Evolutionary conservation across 2,797 vertebrate species (phyloP), one percentile per base, ranked within the genome.

Genomic region (Heterohyrax brucei): DNA sequence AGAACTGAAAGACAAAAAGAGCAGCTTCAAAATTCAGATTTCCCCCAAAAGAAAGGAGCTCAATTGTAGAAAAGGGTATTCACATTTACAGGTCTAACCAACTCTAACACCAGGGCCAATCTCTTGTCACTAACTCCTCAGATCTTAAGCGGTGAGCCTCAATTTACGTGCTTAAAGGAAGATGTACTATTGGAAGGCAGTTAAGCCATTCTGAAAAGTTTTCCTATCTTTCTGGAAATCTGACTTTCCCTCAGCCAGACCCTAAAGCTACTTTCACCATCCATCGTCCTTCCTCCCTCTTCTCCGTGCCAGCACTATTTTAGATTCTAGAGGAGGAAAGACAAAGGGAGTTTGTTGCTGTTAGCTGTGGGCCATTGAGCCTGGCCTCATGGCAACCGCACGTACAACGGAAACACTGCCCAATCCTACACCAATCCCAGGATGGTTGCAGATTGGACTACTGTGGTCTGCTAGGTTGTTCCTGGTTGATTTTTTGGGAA

Each of bases 1-100:
- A 93, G 39, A 90, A 81, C 90, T 97, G 91, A 64, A 90, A 85
- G 82, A 83, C 79, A 93, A 89, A 89, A 83, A 87, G 4, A 84
- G 44, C 46, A 26, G 82, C 50, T 56, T 94, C 48, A 62, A 78
- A n/a, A 85, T 48, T 53, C 90, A 89, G 78, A 39, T 9, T 10
- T 13, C 30, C 13, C 10, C 16, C 0, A 83, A 83, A 10, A 89
- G 48, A 72, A 61, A 81, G 7, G 70, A 87, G 44, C 77, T 61
- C 50, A 56, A 44, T 0, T 91, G 16, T 9, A 88, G 39, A 33
- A 61, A 75, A 82, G 12, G 44, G 2, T 61, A 73, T n/a, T 62
- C 61, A 53, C 33, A 76, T 85, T 76, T 44, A 80, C 46, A 93
- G 48, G n/a, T 14, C n/a, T 0, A 68, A 62, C n/a, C 0, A 68